A percentile compares a stretch with the other conserved stretches of the same genome.
Conservation (phyloP, 2,113 vertebrate genomes). For the Phalacrocorax carbo region DNA sequence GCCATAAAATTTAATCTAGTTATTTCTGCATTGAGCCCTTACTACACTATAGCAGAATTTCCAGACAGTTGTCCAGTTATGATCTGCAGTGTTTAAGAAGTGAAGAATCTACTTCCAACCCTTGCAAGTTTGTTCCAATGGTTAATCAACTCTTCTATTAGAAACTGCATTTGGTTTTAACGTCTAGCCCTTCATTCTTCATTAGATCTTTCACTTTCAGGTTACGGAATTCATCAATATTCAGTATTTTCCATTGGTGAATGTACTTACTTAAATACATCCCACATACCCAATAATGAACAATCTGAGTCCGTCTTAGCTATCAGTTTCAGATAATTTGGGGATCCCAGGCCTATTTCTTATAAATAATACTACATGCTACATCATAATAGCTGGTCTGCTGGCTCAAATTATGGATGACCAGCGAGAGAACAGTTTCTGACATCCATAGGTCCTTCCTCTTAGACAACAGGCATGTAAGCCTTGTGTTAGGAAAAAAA, state of each 20-base stretch:
- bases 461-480: background rate
- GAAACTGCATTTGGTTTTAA: background rate
- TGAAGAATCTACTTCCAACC: background rate
- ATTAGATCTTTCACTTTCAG: background rate
- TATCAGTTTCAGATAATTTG: background rate
- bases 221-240: background rate
- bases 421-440: background rate
- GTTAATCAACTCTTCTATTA: background rate
- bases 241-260: background rate
- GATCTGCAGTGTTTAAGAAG: background rate
- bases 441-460: background rate
- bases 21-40: background rate
- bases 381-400: background rate
- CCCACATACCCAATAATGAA: background rate
- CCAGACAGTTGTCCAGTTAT: background rate
- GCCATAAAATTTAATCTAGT: background rate
- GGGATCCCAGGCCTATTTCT: background rate
- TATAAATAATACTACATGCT: background rate
- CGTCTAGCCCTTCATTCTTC: background rate
- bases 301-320: background rate
- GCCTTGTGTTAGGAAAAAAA: background rate
- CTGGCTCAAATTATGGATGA: background rate
- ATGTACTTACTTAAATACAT: background rate
- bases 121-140: background rate
- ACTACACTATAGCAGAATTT: background rate